A percentile compares a stretch with the other conserved stretches of the same genome.
phyloP scores from a whole-genome alignment of 2,888 invertebrate species.

The Apodemia duryi region DNA sequence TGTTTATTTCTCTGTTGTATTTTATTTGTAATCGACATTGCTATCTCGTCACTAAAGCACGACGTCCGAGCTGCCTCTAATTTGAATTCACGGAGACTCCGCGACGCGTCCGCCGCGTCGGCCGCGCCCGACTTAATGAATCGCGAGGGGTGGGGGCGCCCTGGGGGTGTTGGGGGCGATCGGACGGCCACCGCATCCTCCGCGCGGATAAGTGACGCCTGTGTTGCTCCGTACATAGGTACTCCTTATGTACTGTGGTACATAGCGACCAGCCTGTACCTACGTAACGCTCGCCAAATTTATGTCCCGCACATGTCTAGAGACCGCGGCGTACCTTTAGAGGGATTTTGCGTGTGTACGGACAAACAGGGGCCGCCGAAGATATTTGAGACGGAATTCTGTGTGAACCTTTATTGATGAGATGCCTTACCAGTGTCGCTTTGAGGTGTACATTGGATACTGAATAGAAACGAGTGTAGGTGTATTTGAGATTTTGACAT shows the following conservation, averaged over 20 bases:
- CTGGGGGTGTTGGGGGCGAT: slow-evolving; percentile 58
- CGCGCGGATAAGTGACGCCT: slow-evolving; percentile 79
- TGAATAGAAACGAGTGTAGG: slow-evolving; percentile 3
- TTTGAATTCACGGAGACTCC: slow-evolving; percentile 80
- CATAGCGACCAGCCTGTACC: slow-evolving; percentile 72
- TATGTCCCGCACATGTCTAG: slow-evolving; percentile 79
- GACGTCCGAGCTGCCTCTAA: slow-evolving; percentile 77
- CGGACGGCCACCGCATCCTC: slow-evolving; percentile 77
- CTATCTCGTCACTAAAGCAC: slow-evolving; percentile 47
- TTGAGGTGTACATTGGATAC: slow-evolving; percentile 17
- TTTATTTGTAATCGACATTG: slow-evolving; percentile 7
- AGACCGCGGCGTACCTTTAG: slow-evolving; percentile 77
- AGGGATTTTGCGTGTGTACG: slow-evolving; percentile 78
- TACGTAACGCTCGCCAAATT: slow-evolving; percentile 77
- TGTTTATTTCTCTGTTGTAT: not conserved
- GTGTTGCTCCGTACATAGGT: slow-evolving; percentile 69
- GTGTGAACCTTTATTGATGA: slow-evolving; percentile 72
- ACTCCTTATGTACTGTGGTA: slow-evolving; percentile 66
- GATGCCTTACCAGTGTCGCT: slow-evolving; percentile 35
- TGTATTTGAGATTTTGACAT: slow-evolving; percentile 2
- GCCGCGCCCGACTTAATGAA: slow-evolving; percentile 79
- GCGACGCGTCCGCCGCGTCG: slow-evolving; percentile 77
- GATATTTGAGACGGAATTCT: slow-evolving; percentile 72
- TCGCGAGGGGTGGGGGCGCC: slow-evolving; percentile 43
- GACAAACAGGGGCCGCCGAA: slow-evolving; percentile 61